phyloP scores from a whole-genome alignment of 2,113 vertebrate genomes.

The Chunga burmeisteri region DNA sequence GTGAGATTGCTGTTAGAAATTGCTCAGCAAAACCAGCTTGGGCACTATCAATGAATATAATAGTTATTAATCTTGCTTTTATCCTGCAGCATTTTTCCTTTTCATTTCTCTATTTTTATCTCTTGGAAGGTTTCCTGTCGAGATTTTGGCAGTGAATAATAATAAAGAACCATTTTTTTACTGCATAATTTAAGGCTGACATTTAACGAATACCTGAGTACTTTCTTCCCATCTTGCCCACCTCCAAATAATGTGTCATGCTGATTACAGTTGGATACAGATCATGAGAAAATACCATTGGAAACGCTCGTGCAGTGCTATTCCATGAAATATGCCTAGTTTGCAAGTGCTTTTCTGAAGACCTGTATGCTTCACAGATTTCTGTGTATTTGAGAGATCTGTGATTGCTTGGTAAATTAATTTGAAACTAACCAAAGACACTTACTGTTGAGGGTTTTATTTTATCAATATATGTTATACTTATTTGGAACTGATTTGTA shows the following conservation, averaged over 20 bases:
- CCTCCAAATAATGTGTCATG: not conserved
- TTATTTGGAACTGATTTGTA: not conserved
- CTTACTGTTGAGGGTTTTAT: not conserved
- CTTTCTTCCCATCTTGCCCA: not conserved
- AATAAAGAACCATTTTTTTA: not conserved
- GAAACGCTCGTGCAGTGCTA: not conserved
- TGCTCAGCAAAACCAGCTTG: not conserved
- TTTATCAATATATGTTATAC: not conserved
- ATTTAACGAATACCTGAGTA: not conserved
- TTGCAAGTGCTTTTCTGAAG: not conserved
- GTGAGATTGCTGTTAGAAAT: not conserved
- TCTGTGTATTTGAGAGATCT: not conserved
- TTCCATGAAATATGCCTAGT: not conserved
- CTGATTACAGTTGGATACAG: not conserved
- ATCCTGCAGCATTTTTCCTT: not conserved
- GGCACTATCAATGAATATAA: not conserved
- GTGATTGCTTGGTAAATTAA: not conserved
- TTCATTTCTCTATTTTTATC: not conserved
- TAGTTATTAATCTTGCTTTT: not conserved
- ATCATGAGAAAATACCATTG: not conserved
- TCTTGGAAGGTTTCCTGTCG: not conserved
- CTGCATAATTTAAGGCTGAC: not conserved
- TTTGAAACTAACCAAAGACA: not conserved
- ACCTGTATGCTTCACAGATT: not conserved
- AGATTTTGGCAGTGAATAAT: not conserved